These are phyloP conservation scores for Tenualosa thibaudeaui DNA, from an alignment of 2,797 vertebrate genomes.

Conservation along the genomic window DNA sequence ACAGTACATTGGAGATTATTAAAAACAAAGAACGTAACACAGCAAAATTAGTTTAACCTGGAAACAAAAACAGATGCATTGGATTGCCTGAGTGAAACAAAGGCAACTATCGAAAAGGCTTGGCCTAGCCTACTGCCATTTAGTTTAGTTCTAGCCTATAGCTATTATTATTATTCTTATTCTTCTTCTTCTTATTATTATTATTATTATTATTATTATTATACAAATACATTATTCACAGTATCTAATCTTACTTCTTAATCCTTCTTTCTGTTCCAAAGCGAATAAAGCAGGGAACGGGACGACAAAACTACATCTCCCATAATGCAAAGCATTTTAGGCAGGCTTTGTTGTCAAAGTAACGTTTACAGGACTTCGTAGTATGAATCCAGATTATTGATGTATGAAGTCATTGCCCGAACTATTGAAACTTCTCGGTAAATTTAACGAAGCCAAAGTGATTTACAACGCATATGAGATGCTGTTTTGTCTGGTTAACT, in stretches of 20 bases:
- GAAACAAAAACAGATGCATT: no score
- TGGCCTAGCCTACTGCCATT: no score
- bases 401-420: not conserved
- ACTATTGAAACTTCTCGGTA: not conserved
- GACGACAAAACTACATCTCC: constrained; percentile 51
- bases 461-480: not conserved
- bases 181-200: no score
- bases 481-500: not conserved
- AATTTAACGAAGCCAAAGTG: not conserved
- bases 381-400: not conserved
- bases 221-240: no score
- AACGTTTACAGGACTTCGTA: not conserved
- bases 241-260: not conserved
- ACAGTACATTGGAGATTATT: not conserved
- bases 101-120: no score
- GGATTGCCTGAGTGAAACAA: no score
- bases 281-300: not conserved
- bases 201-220: no score
- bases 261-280: not conserved
- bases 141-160: no score
- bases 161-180: no score
- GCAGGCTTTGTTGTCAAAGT: constrained; percentile 20
- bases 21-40: not conserved
- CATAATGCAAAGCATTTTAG: constrained; percentile 27
- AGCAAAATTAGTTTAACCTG: not conserved